Conservation (phyloP, 2,888 invertebrate genomes). For the Anaspis maculata region DNA sequence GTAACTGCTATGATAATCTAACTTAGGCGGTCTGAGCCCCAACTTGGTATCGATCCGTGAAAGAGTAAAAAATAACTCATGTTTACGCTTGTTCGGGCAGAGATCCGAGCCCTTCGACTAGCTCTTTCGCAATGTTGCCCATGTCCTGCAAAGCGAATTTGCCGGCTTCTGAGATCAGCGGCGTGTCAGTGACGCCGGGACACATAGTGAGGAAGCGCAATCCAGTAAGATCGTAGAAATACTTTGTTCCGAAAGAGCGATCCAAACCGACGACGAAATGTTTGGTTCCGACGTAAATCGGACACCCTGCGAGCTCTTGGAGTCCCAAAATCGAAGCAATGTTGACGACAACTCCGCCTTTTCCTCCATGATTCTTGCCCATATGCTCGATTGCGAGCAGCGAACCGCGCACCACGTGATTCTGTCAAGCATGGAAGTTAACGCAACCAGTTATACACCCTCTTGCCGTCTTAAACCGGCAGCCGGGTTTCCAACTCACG, state of each 20-base stretch:
- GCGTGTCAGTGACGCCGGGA: constrained; percentile 41
- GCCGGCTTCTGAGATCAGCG: constrained; percentile 32
- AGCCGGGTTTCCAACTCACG: no score
- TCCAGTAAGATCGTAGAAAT: constrained; percentile 33
- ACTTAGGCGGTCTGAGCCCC: no score
- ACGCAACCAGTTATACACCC: background rate
- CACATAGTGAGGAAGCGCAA: constrained; percentile 42
- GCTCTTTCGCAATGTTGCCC: constrained; percentile 24
- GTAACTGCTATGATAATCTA: no score
- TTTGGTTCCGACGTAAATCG: constrained; percentile 54
- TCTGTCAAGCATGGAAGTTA: constrained; percentile 7
- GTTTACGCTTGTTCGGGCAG: constrained; percentile 38
- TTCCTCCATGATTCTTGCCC: constrained; percentile 50
- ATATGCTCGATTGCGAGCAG: constrained; percentile 51
- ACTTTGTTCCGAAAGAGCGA: constrained; percentile 42
- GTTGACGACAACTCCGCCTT: constrained; percentile 61
- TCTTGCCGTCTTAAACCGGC: no score
- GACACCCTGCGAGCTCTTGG: constrained; percentile 46
- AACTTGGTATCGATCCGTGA: no score
- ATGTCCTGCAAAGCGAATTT: constrained; percentile 23
- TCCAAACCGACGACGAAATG: constrained; percentile 48
- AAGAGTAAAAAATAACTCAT: background rate
- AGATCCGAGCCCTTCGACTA: constrained; percentile 28
- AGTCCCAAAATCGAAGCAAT: constrained; percentile 55
- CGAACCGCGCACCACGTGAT: constrained; percentile 40